These are phyloP conservation scores for Cistogaster globosa DNA, from an alignment of 2,888 invertebrate species.

Conservation along the genomic window DNA sequence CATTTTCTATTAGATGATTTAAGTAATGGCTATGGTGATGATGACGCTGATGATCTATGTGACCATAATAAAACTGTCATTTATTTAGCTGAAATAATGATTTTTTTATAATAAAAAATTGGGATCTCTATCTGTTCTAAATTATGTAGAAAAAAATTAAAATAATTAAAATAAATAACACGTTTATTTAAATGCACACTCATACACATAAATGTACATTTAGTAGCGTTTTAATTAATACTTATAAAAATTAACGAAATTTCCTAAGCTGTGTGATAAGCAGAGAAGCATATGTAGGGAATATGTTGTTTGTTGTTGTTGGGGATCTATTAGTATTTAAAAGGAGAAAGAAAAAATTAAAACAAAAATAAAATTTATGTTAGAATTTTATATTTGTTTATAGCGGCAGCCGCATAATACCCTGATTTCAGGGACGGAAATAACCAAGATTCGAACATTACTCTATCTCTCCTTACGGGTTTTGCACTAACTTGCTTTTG, in stretches of 20 bases:
- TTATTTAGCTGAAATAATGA: slow-evolving; percentile 55
- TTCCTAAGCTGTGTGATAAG: slow-evolving; percentile 17
- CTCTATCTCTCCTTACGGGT: too few species aligned
- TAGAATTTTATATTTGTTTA: too few species aligned
- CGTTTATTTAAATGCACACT: neutral
- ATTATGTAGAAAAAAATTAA: slow-evolving; percentile 51
- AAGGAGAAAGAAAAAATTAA: neutral
- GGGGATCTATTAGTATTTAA: neutral
- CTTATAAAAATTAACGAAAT: neutral
- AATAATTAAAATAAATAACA: slow-evolving; percentile 34
- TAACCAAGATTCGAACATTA: too few species aligned
- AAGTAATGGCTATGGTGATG: slow-evolving; percentile 28
- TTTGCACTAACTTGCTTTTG: too few species aligned
- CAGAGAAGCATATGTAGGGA: neutral
- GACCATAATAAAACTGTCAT: slow-evolving; percentile 63
- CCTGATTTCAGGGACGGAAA: too few species aligned
- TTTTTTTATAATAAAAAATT: slow-evolving; percentile 36
- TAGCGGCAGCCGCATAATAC: too few species aligned
- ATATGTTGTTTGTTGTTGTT: neutral
- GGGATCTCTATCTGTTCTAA: slow-evolving; percentile 46
- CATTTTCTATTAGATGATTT: slow-evolving; percentile 45
- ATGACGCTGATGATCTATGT: slow-evolving; percentile 55
- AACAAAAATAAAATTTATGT: too few species aligned
- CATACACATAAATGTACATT: neutral
- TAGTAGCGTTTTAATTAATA: neutral